Base-by-base conservation (phyloP, 2,113 vertebrate species). In the Epinephelus fuscoguttatus region DNA sequence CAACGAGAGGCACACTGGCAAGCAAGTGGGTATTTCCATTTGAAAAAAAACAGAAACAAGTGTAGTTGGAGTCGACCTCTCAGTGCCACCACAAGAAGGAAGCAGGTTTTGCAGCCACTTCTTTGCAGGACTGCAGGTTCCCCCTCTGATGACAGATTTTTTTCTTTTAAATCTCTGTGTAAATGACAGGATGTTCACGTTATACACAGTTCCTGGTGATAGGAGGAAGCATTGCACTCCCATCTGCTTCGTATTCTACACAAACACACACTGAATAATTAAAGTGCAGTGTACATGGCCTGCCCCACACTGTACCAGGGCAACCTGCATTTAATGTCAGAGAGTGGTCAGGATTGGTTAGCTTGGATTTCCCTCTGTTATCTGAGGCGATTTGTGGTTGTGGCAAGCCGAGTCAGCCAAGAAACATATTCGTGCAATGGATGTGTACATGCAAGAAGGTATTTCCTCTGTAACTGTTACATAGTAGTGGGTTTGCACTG, bases 361-460 rank as follows among this genome's bases (percentile, higher is more conserved):
- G 81, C 12, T 19, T 18, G 15, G 57, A 69, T 70, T 81, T 87
- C 77, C 69, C 53, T n/a, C 21, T 23, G 2, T 79, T 50, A 71
- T 66, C 37, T 23, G 37, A 72, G 59, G 47, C 49, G 4, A n/a
- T 72, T 84, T 83, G 71, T 80, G 78, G 84, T 84, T 50, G 77
- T 76, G 83, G 77, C 17, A 19, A 67, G 66, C 52, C 37, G 25
- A 70, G 30, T 45, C 21, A 23, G 60, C 9, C 56, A 62, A 77
- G 66, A 62, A 78, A 59, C 62, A 80, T 60, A 63, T 61, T 67
- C 11, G 13, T 68, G 55, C 57, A 64, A 21, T n/a, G 6, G 64
- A 77, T 75, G 69, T 80, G 25, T 45, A 56, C 27, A 78, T 79
- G 68, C 15, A 23, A 52, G 53, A 71, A 0, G 19, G 63, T 50